A percentile compares a stretch with the other conserved stretches of the same genome.
These are phyloP conservation scores for Syngnathus typhle DNA, from an alignment of 2,113 vertebrate genomes.

Conservation along the genomic window DNA sequence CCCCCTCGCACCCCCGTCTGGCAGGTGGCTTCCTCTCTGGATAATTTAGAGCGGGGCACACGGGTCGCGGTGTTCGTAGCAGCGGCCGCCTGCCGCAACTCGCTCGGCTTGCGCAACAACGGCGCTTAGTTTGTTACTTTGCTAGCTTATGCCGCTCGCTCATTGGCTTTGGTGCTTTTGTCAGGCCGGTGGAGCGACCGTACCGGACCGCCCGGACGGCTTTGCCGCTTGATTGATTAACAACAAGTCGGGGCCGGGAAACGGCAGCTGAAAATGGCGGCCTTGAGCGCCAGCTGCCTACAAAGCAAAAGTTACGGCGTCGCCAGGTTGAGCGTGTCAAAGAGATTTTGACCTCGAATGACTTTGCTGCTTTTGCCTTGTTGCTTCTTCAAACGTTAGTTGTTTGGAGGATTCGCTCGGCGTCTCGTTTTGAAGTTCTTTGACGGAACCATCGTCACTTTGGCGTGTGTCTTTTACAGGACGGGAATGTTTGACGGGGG, in stretches of 20 bases:
- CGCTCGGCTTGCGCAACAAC: background rate
- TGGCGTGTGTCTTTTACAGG: background rate
- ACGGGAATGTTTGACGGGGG: background rate
- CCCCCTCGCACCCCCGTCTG: conserved; percentile 68
- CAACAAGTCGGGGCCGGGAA: too few relatives aligned
- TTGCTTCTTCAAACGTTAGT: too few relatives aligned
- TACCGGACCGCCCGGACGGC: too few relatives aligned
- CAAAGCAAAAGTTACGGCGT: too few relatives aligned
- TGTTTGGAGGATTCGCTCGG: too few relatives aligned
- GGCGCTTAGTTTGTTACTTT: background rate
- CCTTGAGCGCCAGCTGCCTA: too few relatives aligned
- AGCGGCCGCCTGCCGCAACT: background rate
- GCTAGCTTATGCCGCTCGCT: background rate
- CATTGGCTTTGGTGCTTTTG: background rate
- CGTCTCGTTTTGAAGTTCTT: background rate
- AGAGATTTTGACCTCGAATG: too few relatives aligned
- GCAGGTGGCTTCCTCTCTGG: conserved; percentile 54
- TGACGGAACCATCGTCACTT: background rate
- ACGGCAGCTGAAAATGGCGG: too few relatives aligned
- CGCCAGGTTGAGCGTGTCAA: too few relatives aligned
- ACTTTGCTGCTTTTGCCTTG: too few relatives aligned
- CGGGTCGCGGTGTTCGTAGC: conserved; percentile 1
- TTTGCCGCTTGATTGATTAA: too few relatives aligned
- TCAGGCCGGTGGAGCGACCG: too few relatives aligned
- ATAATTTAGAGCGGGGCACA: conserved; percentile 65